These are phyloP conservation scores for Subacronicta megacephala DNA, from an alignment of 2,888 invertebrate species.

Conservation along the genomic window DNA sequence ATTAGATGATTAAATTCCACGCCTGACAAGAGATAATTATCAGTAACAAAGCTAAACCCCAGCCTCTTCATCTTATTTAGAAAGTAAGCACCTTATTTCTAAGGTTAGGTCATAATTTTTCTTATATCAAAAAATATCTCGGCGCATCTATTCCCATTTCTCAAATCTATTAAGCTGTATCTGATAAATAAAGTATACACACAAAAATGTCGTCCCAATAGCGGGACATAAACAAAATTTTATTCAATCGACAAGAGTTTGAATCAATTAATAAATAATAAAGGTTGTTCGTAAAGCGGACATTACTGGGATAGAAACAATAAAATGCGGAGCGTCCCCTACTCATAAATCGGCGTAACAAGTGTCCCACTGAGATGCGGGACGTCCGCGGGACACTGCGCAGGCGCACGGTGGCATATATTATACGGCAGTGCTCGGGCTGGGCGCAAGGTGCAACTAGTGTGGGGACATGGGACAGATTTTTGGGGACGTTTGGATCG, in stretches of 20 bases:
- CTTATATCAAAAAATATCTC: constrained; percentile 37
- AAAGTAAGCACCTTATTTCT: constrained; percentile 33
- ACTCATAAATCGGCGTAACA: constrained; percentile 74
- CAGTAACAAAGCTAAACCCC: constrained; percentile 29
- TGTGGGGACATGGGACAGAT: constrained; percentile 30
- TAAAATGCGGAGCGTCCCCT: constrained; percentile 65
- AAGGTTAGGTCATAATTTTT: constrained; percentile 25
- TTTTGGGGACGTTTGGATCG: constrained; percentile 15
- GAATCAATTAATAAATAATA: constrained; percentile 82
- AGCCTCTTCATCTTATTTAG: constrained; percentile 37
- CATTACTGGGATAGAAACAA: constrained; percentile 64
- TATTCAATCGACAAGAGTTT: constrained; percentile 65
- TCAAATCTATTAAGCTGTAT: constrained; percentile 59
- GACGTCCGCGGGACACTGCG: constrained; percentile 43
- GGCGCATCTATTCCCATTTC: constrained; percentile 46
- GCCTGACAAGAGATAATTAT: constrained; percentile 27
- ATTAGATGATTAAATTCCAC: constrained; percentile 42
- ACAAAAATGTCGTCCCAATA: constrained; percentile 51
- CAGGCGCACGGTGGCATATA: constrained; percentile 67
- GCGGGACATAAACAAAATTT: constrained; percentile 56
- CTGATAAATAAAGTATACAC: constrained; percentile 51
- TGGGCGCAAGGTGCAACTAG: constrained; percentile 46
- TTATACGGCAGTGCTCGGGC: constrained; percentile 56
- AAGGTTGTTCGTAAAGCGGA: constrained; percentile 61
- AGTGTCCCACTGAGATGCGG: constrained; percentile 70